Percentiles rank a stretch among this genome's conserved stretches.
These are phyloP conservation scores for Heliconius eleuchia DNA, from an alignment of 1,140 invertebrate species.

Conservation along the genomic window DNA sequence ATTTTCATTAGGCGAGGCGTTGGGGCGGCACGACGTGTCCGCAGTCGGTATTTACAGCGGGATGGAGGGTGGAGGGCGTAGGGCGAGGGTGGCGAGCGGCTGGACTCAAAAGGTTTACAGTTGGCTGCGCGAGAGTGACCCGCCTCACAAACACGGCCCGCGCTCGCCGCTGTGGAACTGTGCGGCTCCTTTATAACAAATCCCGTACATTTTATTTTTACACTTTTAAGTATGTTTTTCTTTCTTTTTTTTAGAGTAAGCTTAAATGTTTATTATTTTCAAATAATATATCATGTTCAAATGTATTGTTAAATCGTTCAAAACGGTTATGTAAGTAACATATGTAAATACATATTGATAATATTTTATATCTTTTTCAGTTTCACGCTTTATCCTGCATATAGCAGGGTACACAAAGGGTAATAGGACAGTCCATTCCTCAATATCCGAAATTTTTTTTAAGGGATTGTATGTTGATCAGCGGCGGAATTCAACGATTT, in stretches of 20 bases:
- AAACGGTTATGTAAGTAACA: not conserved
- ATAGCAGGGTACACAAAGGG: no score
- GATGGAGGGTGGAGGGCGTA: conserved; percentile 27
- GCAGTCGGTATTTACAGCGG: conserved; percentile 66
- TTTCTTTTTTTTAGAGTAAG: not conserved
- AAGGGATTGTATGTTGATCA: no score
- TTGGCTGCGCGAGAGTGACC: conserved; percentile 76
- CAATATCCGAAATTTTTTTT: no score
- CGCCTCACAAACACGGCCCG: conserved; percentile 74
- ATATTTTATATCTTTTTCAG: not conserved
- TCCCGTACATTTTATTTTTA: conserved; percentile 56
- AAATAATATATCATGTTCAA: not conserved
- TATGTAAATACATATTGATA: not conserved
- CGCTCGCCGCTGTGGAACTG: conserved; percentile 65
- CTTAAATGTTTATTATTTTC: not conserved
- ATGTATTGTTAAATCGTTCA: not conserved
- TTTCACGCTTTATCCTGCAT: no score
- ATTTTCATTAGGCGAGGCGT: conserved; percentile 78
- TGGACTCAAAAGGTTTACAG: conserved; percentile 77
- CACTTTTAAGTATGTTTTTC: not conserved
- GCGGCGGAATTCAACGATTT: no score
- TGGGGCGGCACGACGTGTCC: conserved; percentile 73
- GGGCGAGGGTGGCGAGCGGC: conserved; percentile 58
- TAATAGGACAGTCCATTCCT: no score
- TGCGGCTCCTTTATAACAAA: conserved; percentile 51